Percentiles rank a stretch among this genome's conserved stretches.
Conservation (phyloP, 2,797 vertebrate species). For the Ambastaia sidthimunki region DNA sequence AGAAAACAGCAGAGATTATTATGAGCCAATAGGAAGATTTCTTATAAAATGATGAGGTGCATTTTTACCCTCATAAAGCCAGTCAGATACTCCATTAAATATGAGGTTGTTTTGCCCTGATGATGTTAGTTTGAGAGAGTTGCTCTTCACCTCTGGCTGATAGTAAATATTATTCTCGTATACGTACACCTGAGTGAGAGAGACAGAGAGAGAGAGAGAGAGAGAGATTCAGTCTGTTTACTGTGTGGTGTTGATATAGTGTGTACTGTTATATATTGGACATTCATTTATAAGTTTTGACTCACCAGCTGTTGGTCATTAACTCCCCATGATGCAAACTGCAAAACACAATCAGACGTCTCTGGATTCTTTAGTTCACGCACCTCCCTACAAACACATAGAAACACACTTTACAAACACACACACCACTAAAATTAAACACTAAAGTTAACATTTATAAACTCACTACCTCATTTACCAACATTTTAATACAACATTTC, state of each 20-base stretch:
- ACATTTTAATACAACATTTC: too few species aligned
- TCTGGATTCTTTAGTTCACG: constrained; percentile 79
- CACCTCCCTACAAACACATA: constrained; percentile 71
- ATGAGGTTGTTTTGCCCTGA: constrained; percentile 90
- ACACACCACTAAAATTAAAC: constrained; percentile 7
- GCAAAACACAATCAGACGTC: constrained; percentile 76
- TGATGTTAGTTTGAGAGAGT: constrained; percentile 91
- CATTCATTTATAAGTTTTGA: constrained; percentile 6
- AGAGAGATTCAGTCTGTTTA: too few species aligned
- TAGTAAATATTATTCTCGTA: constrained; percentile 99
- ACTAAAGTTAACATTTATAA: not conserved
- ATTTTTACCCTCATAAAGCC: constrained; percentile 92
- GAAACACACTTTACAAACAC: constrained; percentile 10
- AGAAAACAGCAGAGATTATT: constrained; percentile 12
- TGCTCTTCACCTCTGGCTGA: constrained; percentile 88
- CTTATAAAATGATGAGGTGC: too few species aligned
- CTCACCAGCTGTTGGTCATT: constrained; percentile 78
- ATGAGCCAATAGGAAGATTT: too few species aligned
- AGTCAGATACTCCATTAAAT: constrained; percentile 94
- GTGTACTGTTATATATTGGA: not conserved
- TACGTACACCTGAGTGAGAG: constrained; percentile 85
- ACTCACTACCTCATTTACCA: not conserved
- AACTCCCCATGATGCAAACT: constrained; percentile 80
- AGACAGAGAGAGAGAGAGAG: constrained; percentile 38
- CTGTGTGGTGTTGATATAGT: not conserved